Evolutionary conservation across 2,888 invertebrate species (phyloP), one percentile per base, ranked within the genome.

Genomic region (Bombylius discolor): DNA sequence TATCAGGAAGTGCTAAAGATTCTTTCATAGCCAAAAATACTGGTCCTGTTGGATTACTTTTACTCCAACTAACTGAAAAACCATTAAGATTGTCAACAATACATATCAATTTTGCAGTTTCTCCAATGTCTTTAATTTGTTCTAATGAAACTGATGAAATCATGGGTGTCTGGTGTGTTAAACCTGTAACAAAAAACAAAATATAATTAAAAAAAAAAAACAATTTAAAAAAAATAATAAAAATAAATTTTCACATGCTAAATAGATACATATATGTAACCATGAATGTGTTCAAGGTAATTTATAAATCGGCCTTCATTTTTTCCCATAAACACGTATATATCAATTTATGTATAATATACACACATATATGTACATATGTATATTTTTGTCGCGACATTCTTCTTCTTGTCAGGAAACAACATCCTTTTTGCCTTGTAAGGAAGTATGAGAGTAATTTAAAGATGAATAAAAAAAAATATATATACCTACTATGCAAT

Each of bases 21-120:
- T 63, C 65, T 12, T 68, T 66, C 63, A 73, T 68, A 39, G 73
- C 69, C 5, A 74, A 65, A 14, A 68, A 67, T 33, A 71, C 68
- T 33, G 68, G 66, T 45, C 67, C 68, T 14, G 67, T 61, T 42
- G 66, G 67, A 56, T 64, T 61, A 12, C 63, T 64, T 60, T 73
- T 73, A 42, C 66, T 67, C 73, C 73, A 74, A 49, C 68, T 68
- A 4, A 73, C 70, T 2, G 70, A 64, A 61, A 66, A 64, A 1
- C 62, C 62, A 4, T 67, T 69, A 44, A 69, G 68, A 62, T 73
- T 68, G 56, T 71, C 67, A 53, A 73, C 70, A 0, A 72, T 72
- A 60, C 73, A 73, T 51, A 68, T 70, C 52, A 73, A 68, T 53
- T 69, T 67, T 0, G 71, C 71, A 47, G 64, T 65, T 8, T 72